Evolutionary conservation across 2,888 invertebrate genomes (phyloP).

Genomic region (Helicoverpa assulta): DNA sequence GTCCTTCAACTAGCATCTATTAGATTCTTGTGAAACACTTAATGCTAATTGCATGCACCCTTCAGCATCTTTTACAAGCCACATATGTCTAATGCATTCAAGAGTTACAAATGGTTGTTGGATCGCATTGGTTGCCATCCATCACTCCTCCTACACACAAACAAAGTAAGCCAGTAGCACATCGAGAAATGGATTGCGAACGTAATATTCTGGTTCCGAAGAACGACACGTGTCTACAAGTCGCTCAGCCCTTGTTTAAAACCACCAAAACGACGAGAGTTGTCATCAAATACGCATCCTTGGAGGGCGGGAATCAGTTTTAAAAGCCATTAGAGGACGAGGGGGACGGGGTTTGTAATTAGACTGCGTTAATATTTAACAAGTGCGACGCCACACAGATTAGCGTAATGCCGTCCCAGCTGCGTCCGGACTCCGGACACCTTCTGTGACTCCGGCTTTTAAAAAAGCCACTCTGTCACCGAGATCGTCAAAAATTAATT

Average conservation of each 20-base stretch:
- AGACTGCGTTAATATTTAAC: conserved; percentile 90
- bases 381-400: conserved; percentile 87
- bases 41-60: conserved; percentile 35
- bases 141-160: conserved; percentile 7
- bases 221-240: conserved; percentile 61
- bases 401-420: conserved; percentile 83
- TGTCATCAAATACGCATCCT: conserved; percentile 90
- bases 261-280: conserved; percentile 80
- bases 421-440: conserved; percentile 82
- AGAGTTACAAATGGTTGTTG: conserved; percentile 26
- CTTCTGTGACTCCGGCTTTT: conserved; percentile 80
- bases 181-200: conserved; percentile 45
- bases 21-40: conserved; percentile 44
- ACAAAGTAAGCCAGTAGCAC: background rate
- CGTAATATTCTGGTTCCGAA: conserved; percentile 29
- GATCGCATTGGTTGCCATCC: conserved; percentile 12
- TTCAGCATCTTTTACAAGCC: conserved; percentile 54
- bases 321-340: conserved; percentile 89
- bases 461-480: conserved; percentile 85
- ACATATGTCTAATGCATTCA: conserved; percentile 68
- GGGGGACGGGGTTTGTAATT: conserved; percentile 83
- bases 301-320: conserved; percentile 89
- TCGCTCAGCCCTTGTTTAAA: conserved; percentile 67
- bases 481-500: conserved; percentile 86
- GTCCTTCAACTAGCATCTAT: conserved; percentile 19